Percentiles rank a stretch among this genome's conserved stretches.
Evolutionary conservation across 2,113 vertebrate species (phyloP).

Genomic region (Rhinopomastus cyanomelas): DNA sequence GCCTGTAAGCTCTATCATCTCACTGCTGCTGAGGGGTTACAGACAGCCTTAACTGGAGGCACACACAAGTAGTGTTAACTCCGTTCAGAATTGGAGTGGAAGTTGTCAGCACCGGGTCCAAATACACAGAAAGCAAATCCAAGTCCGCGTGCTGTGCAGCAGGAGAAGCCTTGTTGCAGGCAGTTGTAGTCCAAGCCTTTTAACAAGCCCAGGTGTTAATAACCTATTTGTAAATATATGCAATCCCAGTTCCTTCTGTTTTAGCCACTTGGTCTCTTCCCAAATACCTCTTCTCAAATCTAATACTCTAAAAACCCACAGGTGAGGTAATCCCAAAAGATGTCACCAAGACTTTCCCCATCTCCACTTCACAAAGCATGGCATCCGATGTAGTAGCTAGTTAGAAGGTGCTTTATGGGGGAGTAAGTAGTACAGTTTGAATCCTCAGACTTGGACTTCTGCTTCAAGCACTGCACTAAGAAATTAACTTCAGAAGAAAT

Average conservation of each 20-base stretch:
- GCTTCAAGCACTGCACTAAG: not conserved
- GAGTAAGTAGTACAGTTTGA: not conserved
- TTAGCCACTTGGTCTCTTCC: not conserved
- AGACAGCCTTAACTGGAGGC: not conserved
- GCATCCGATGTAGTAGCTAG: not conserved
- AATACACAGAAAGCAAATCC: not conserved
- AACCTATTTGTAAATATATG: not conserved
- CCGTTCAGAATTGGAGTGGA: not conserved
- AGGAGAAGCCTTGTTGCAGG: not conserved
- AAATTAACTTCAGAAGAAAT: not conserved
- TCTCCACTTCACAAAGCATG: not conserved
- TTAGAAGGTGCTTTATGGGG: not conserved
- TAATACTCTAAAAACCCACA: not conserved
- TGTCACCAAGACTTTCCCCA: not conserved
- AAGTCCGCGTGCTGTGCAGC: not conserved
- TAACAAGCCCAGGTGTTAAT: not conserved
- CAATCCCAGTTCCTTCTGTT: not conserved
- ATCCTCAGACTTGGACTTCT: not conserved
- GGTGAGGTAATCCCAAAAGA: not conserved
- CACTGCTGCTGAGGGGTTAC: not conserved
- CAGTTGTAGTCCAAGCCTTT: not conserved
- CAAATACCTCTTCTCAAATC: not conserved
- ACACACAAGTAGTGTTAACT: not conserved
- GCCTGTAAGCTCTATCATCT: not conserved
- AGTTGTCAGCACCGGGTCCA: not conserved